Evolutionary conservation across 1,140 invertebrate genomes (phyloP).

Genomic region (Choristoneura fumiferana): DNA sequence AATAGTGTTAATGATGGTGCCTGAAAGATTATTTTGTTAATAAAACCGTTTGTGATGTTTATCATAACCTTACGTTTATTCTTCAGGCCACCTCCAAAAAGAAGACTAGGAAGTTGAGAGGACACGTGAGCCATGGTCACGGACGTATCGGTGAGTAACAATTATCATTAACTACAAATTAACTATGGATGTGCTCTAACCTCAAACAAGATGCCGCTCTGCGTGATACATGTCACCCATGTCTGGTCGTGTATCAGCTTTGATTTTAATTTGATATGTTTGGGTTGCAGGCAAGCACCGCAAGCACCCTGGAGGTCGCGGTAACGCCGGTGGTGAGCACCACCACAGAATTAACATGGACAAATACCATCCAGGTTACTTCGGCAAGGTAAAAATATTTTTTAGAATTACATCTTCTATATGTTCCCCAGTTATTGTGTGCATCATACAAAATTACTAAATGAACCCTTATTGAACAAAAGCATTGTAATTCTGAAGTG

Average conservation of each 20-base stretch:
- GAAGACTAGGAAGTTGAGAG: slow-evolving; percentile 99
- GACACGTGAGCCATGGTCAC: slow-evolving; percentile 99
- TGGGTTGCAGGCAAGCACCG: slow-evolving; percentile 94
- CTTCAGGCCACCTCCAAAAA: slow-evolving; percentile 91
- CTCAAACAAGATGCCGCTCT: slow-evolving; percentile 19
- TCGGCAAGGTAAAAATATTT: slow-evolving; percentile 94
- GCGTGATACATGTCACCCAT: background rate
- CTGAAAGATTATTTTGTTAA: slow-evolving; percentile 42
- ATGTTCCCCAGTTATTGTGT: too few relatives aligned
- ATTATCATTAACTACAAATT: background rate
- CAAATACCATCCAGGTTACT: slow-evolving; percentile 99
- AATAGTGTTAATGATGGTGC: slow-evolving; percentile 28
- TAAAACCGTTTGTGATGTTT: slow-evolving; percentile 28
- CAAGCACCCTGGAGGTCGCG: slow-evolving; percentile 99
- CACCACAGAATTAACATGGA: slow-evolving; percentile 99
- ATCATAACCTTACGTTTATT: slow-evolving; percentile 84
- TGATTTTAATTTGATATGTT: background rate
- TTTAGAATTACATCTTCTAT: too few relatives aligned
- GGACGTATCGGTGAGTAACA: slow-evolving; percentile 94
- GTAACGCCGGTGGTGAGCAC: slow-evolving; percentile 99
- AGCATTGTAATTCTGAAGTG: too few relatives aligned
- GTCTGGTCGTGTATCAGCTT: too few relatives aligned
- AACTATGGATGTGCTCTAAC: slow-evolving; percentile 18
- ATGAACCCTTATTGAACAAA: too few relatives aligned
- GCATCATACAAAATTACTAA: too few relatives aligned